phyloP scores from a whole-genome alignment of 2,888 invertebrate species.

The Rapana venosa region DNA sequence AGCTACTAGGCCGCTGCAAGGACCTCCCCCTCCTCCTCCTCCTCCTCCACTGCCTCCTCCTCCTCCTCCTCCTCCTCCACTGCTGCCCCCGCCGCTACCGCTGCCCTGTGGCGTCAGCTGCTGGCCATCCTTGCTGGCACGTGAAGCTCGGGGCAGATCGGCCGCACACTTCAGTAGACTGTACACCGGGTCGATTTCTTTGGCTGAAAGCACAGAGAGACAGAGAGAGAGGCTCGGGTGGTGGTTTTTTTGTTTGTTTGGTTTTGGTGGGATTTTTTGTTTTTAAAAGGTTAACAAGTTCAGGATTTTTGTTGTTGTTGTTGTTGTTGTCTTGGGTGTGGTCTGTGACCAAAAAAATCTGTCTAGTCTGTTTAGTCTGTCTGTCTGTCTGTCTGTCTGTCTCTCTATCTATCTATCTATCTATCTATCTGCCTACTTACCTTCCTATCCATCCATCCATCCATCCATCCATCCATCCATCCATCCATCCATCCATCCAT shows the following conservation, averaged over 20 bases:
- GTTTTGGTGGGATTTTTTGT: too few species aligned
- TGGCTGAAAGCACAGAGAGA: slow-evolving; percentile 48
- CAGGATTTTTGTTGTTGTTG: not conserved
- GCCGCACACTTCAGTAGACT: slow-evolving; percentile 77
- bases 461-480: too few species aligned
- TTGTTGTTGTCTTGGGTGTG: not conserved
- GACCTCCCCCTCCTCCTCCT: slow-evolving; percentile 7
- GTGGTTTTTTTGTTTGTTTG: not conserved
- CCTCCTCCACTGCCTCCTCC: not conserved
- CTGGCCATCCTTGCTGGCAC: slow-evolving; percentile 66
- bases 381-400: too few species aligned
- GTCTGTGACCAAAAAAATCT: too few species aligned
- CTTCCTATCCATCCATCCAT: too few species aligned
- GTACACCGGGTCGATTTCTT: slow-evolving; percentile 76
- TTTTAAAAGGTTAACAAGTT: not conserved
- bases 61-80: not conserved
- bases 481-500: too few species aligned
- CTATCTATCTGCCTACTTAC: too few species aligned
- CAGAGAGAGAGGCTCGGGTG: not conserved
- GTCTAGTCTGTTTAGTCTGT: too few species aligned
- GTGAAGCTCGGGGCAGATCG: slow-evolving; percentile 70
- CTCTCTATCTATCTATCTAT: too few species aligned
- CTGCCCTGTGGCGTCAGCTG: slow-evolving; percentile 60
- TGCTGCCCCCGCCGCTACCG: not conserved
- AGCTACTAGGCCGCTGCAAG: slow-evolving; percentile 45